phyloP scores from a whole-genome alignment of 2,113 vertebrate species.

The Sardina pilchardus region DNA sequence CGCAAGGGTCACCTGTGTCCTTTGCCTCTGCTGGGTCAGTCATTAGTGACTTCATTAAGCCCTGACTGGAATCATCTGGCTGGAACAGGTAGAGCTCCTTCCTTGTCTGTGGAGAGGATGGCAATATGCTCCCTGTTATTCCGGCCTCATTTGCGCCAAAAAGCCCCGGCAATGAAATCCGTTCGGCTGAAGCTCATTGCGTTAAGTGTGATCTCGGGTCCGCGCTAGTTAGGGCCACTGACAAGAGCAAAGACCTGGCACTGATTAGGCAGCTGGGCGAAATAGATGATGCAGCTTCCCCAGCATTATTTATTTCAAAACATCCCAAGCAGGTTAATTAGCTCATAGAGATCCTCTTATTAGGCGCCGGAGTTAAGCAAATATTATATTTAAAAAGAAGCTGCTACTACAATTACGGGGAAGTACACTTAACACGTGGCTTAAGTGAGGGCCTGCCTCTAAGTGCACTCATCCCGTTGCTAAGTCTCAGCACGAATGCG shows the following conservation, averaged over 20 bases:
- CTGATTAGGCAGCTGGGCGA: neutral
- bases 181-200: slow-evolving; percentile 75
- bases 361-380: neutral
- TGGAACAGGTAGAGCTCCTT: slow-evolving; percentile 58
- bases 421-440: neutral
- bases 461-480: slow-evolving; percentile 11
- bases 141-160: slow-evolving; percentile 71
- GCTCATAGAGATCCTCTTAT: neutral
- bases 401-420: neutral
- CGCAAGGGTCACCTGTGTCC: slow-evolving; percentile 58
- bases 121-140: slow-evolving; percentile 78
- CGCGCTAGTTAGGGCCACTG: slow-evolving; percentile 46
- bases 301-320: neutral
- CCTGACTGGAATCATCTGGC: slow-evolving; percentile 60
- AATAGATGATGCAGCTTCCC: neutral
- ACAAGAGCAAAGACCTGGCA: slow-evolving; percentile 33
- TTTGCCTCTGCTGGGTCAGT: slow-evolving; percentile 55
- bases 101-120: slow-evolving; percentile 61
- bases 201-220: slow-evolving; percentile 65
- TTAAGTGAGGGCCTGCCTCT: neutral
- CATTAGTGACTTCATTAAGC: slow-evolving; percentile 69
- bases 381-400: neutral
- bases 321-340: slow-evolving; percentile 7
- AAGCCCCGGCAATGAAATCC: slow-evolving; percentile 68
- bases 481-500: neutral